Conservation (phyloP, 2,888 invertebrate species). For the Hypomecis atomaria region DNA sequence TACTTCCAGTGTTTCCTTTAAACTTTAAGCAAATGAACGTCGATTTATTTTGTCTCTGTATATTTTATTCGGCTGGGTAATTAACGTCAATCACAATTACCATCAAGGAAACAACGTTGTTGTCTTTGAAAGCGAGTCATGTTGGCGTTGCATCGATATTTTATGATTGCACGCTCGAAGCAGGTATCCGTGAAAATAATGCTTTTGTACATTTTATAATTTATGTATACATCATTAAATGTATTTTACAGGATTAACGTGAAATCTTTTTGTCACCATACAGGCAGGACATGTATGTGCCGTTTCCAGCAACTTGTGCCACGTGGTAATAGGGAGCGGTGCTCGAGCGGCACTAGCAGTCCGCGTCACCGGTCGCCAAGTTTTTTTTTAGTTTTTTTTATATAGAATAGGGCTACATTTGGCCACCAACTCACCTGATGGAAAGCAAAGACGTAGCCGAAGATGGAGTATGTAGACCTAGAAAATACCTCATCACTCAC, state of each 20-base stretch:
- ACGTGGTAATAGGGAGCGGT: constrained; percentile 85
- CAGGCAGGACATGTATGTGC: constrained; percentile 87
- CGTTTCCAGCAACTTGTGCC: constrained; percentile 86
- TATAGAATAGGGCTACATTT: too few relatives aligned
- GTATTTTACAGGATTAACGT: too few relatives aligned
- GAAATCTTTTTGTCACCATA: constrained; percentile 84
- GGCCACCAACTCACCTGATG: too few relatives aligned
- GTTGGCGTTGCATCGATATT: neutral
- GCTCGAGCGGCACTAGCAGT: constrained; percentile 87
- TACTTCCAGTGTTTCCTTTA: constrained; percentile 55
- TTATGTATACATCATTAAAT: too few relatives aligned
- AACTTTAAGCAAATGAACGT: constrained; percentile 62
- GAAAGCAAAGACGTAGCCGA: too few relatives aligned
- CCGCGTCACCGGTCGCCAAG: constrained; percentile 65
- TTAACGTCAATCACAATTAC: constrained; percentile 53
- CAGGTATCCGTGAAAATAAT: neutral
- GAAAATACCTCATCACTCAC: too few relatives aligned
- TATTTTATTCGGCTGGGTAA: constrained; percentile 53
- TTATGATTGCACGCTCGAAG: neutral
- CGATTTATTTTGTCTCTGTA: constrained; percentile 55
- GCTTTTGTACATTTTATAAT: neutral
- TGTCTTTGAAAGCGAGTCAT: neutral
- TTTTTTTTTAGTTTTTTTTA: too few relatives aligned
- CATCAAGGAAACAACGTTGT: constrained; percentile 28
- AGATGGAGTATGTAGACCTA: too few relatives aligned